Evolutionary conservation across 2,888 invertebrate genomes (phyloP), one percentile per base, ranked within the genome.

Genomic region (Cryptosula pallasiana): DNA sequence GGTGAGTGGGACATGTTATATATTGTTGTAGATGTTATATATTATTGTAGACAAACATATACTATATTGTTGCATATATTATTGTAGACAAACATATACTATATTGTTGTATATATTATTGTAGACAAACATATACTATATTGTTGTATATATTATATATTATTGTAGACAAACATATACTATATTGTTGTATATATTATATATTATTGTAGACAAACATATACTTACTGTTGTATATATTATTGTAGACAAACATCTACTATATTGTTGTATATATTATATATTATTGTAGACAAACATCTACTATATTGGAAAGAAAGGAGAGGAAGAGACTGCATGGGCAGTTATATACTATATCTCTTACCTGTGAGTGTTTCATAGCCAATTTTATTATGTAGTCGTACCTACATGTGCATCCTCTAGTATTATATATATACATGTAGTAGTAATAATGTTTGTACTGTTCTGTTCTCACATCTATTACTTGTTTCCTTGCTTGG

Each of bases 291-390:
- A 86, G 86, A 82, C 87, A 45, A 87, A 88, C 78, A 86, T 81
- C 77, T 95, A 97, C 83, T 97, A 94, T 82, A 96, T 99, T 81
- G 91, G 95, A 85, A 90, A 89, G 23, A 89, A 91, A 76, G 98
- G 98, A 0, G 92, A 93, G 77, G 96, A 97, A 81, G 91, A 95
- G 1, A 95, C 96, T 32, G 92, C 96, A 0, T 99, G 98, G 97
- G 98, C 98, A 0, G 93, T 98, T 78, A 87, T 99, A 0, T 99
- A 92, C 84, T 99, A 98, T 81, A 92, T 98, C 71, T 95, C 95
- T n/a, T 98, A 99, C 88, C 88, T 99, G 90, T 93, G 86, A 90
- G 91, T 63, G 5, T 57, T 16, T 5, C n/a, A n/a, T n/a, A n/a
- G n/a, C n/a, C n/a, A n/a, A n/a, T 5, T 20, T 13, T 45, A 20